Conservation (phyloP, 2,888 invertebrate genomes). For the Cephonodes hylas region DNA sequence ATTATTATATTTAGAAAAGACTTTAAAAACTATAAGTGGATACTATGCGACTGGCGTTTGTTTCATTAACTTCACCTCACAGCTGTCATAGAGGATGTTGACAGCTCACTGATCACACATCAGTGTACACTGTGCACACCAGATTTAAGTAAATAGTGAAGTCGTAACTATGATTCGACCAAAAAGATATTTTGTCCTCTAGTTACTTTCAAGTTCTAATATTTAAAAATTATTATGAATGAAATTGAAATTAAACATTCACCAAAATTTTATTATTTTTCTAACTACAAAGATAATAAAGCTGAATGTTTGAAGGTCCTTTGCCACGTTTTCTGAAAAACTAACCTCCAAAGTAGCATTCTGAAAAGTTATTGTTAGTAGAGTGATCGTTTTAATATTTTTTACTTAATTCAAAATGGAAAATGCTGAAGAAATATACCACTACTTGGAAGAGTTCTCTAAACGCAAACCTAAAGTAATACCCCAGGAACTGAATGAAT, state of each 20-base stretch:
- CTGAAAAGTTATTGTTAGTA: not conserved
- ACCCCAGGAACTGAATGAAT: constrained; percentile 93
- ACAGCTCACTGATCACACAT: too few species aligned
- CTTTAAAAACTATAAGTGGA: not conserved
- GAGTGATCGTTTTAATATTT: not conserved
- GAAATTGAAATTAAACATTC: not conserved
- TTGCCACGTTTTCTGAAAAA: not conserved
- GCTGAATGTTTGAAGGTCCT: not conserved
- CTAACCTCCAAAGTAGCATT: not conserved
- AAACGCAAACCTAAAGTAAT: constrained; percentile 89
- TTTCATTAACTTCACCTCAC: not conserved
- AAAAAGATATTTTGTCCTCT: too few species aligned
- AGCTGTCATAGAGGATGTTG: too few species aligned
- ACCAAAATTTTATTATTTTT: too few species aligned
- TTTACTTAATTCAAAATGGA: constrained; percentile 80
- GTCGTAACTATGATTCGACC: too few species aligned
- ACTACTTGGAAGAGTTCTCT: constrained; percentile 91
- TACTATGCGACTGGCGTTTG: not conserved
- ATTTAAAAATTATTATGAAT: not conserved
- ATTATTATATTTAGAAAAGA: not conserved
- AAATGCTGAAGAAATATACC: constrained; percentile 91
- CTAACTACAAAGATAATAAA: not conserved
- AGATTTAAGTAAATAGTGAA: too few species aligned
- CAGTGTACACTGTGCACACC: too few species aligned
- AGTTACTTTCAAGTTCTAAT: not conserved